These are phyloP conservation scores for Naso thynnoides DNA, from an alignment of 2,797 vertebrate species.

Conservation along the genomic window DNA sequence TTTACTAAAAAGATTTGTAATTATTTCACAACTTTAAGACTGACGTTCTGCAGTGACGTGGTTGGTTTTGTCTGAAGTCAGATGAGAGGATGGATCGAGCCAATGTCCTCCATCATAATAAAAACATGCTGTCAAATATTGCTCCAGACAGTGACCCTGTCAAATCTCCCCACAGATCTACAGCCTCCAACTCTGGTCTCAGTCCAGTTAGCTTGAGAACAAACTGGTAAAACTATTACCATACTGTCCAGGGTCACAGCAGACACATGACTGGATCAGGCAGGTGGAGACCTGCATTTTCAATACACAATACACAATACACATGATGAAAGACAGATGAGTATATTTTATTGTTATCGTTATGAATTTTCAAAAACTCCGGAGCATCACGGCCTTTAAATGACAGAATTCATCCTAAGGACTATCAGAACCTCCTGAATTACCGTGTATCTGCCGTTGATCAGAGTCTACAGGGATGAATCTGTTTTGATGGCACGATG, in stretches of 20 bases:
- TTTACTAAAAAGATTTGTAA: neutral
- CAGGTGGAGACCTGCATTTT: slow-evolving; percentile 35
- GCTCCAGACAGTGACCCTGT: slow-evolving; percentile 73
- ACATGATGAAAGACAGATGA: slow-evolving; percentile 41
- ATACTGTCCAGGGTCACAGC: slow-evolving; percentile 58
- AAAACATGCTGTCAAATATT: slow-evolving; percentile 26
- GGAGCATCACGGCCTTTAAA: neutral
- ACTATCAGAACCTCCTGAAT: slow-evolving; percentile 1
- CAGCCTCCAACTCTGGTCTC: slow-evolving; percentile 64
- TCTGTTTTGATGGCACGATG: neutral
- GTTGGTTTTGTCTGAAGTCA: slow-evolving; percentile 47
- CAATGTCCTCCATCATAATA: slow-evolving; percentile 37
- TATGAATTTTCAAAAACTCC: slow-evolving; percentile 33
- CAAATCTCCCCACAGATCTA: slow-evolving; percentile 67
- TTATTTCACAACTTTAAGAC: slow-evolving; percentile 46
- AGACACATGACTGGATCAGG: slow-evolving; percentile 51
- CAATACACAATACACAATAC: slow-evolving; percentile 26
- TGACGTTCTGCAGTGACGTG: slow-evolving; percentile 8
- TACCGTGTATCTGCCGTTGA: slow-evolving; percentile 2
- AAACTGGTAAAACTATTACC: slow-evolving; percentile 84
- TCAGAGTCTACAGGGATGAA: neutral
- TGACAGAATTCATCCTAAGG: neutral
- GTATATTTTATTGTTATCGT: slow-evolving; percentile 30
- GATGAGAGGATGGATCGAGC: slow-evolving; percentile 41
- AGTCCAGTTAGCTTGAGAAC: slow-evolving; percentile 63